A percentile compares a stretch with the other conserved stretches of the same genome.
Evolutionary conservation across 2,888 invertebrate genomes (phyloP).

Genomic region (Leucozona laternaria): DNA sequence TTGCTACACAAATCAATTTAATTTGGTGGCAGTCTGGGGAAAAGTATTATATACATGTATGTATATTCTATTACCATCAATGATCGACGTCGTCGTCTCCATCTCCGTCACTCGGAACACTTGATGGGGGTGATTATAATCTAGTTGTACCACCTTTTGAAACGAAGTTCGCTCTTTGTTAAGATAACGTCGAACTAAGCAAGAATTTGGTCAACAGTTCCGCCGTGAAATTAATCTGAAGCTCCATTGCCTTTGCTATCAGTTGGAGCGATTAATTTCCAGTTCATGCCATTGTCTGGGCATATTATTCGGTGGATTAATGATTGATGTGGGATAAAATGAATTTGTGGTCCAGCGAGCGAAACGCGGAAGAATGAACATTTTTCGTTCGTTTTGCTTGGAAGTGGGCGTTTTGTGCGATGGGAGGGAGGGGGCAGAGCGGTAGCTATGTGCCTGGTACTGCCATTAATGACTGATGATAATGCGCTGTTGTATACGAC

Average conservation of each 20-base stretch:
- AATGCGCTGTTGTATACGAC: conserved; percentile 6
- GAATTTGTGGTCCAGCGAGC: conserved; percentile 60
- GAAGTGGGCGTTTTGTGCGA: conserved; percentile 55
- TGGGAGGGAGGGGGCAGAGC: not conserved
- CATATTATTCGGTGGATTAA: conserved; percentile 37
- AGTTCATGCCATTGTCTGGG: conserved; percentile 61
- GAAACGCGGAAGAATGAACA: conserved; percentile 60
- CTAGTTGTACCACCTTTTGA: conserved; percentile 14
- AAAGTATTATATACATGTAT: conserved; percentile 5
- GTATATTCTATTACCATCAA: conserved; percentile 29
- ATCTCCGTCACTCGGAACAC: conserved; percentile 7
- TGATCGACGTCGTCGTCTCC: conserved; percentile 15
- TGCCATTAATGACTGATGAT: conserved; percentile 45
- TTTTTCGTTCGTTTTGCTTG: not conserved
- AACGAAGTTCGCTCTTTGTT: conserved; percentile 32
- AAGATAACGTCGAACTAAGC: not conserved
- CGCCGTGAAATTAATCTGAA: conserved; percentile 22
- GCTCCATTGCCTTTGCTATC: not conserved
- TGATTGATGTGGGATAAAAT: conserved; percentile 72
- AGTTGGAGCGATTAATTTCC: conserved; percentile 56
- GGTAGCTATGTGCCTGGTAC: conserved; percentile 63
- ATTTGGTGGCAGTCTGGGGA: not conserved
- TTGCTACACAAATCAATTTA: conserved; percentile 28
- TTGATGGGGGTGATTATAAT: not conserved
- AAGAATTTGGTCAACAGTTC: not conserved